Conservation (phyloP, 2,797 vertebrate genomes). For the Pseudochromis fuscus region DNA sequence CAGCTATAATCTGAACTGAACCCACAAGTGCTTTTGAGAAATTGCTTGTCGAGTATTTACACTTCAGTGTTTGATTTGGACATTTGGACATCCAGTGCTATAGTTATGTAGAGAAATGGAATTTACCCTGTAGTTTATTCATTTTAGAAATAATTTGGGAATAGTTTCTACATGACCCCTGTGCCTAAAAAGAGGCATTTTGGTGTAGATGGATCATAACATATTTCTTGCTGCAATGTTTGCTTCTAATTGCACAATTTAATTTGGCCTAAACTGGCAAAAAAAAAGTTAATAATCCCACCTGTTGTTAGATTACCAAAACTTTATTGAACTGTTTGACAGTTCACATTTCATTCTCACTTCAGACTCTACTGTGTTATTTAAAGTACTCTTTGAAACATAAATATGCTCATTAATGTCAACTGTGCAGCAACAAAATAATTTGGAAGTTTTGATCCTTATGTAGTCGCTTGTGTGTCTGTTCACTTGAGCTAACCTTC, state of each 20-base stretch:
- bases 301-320: constrained; percentile 1
- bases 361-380: not conserved
- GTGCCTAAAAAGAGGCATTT: not conserved
- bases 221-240: not conserved
- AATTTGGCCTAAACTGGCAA: not conserved
- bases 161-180: not conserved
- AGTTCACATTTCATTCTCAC: not conserved
- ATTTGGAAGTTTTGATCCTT: constrained; percentile 8
- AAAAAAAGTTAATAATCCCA: not conserved
- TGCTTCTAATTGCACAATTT: not conserved
- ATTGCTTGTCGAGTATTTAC: too few species aligned
- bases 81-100: not conserved
- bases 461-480: not conserved
- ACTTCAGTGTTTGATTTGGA: too few species aligned
- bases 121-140: not conserved
- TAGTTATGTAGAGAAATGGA: not conserved
- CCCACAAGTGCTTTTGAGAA: not conserved
- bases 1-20: constrained; percentile 26
- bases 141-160: not conserved
- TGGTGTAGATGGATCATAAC: not conserved
- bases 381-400: not conserved
- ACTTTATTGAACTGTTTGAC: not conserved
- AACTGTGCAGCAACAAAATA: not conserved
- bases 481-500: constrained; percentile 16
- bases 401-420: not conserved